Percentiles rank a stretch among this genome's conserved stretches.
phyloP scores from a whole-genome alignment of 2,797 vertebrate genomes.

The Simalia tracyae region DNA sequence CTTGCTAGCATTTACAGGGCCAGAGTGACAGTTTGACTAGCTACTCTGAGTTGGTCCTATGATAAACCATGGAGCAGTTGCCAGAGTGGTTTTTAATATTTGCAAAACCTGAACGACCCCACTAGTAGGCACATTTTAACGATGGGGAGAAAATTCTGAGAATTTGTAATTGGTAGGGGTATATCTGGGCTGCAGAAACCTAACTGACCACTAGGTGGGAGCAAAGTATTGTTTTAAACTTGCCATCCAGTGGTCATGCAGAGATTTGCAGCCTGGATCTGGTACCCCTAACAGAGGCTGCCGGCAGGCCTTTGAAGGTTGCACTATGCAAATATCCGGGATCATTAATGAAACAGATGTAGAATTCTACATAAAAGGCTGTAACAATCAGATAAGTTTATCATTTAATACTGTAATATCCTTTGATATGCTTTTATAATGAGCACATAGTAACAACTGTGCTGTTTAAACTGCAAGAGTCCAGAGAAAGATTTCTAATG shows the following conservation, averaged over 20 bases:
- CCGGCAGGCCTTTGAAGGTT: background rate
- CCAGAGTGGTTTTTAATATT: background rate
- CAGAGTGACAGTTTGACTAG: background rate
- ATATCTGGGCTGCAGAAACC: background rate
- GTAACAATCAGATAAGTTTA: background rate
- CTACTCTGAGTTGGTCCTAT: background rate
- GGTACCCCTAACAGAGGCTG: background rate
- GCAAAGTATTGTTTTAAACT: background rate
- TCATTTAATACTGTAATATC: background rate
- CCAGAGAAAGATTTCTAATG: slow-evolving; percentile 19
- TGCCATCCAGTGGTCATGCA: background rate
- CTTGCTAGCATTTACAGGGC: background rate
- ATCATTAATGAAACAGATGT: background rate
- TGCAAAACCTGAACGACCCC: background rate
- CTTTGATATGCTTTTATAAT: background rate
- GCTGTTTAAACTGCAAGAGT: background rate
- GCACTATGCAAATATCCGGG: background rate
- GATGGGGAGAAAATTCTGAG: background rate
- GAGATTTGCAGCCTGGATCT: background rate
- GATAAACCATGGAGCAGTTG: background rate
- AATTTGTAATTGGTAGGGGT: background rate
- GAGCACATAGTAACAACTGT: background rate
- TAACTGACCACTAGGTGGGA: background rate
- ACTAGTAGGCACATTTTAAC: background rate
- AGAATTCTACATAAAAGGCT: background rate